Evolutionary conservation across 2,888 invertebrate genomes (phyloP).

Genomic region (Ernsta delagoae): DNA sequence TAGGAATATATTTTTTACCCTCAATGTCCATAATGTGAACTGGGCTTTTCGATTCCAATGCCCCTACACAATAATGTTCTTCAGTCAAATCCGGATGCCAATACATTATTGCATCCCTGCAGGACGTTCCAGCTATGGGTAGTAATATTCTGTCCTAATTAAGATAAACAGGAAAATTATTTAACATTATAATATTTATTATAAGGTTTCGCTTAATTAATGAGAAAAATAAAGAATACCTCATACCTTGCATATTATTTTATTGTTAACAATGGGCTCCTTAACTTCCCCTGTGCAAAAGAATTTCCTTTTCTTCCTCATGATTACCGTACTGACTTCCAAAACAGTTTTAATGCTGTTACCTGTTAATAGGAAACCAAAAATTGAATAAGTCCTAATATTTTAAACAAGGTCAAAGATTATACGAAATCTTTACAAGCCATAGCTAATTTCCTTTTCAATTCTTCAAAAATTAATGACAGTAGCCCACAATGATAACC

Average conservation of each 20-base stretch:
- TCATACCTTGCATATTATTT: constrained; percentile 77
- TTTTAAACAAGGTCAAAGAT: too few species aligned
- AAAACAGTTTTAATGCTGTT: constrained; percentile 79
- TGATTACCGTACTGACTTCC: constrained; percentile 75
- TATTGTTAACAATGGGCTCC: constrained; percentile 79
- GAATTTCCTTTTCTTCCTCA: constrained; percentile 78
- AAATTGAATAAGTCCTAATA: too few species aligned
- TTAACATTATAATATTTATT: too few species aligned
- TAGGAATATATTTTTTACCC: constrained; percentile 52
- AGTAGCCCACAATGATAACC: too few species aligned
- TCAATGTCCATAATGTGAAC: constrained; percentile 76
- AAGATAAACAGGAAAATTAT: neutral
- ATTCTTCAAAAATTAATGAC: too few species aligned
- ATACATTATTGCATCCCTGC: constrained; percentile 79
- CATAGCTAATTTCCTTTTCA: too few species aligned
- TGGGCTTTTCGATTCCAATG: constrained; percentile 70
- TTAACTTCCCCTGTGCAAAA: constrained; percentile 80
- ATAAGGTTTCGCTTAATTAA: too few species aligned
- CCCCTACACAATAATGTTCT: constrained; percentile 79
- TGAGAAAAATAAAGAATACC: too few species aligned
- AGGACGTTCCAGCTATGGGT: constrained; percentile 75
- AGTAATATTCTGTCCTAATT: constrained; percentile 72
- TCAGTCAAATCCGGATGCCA: constrained; percentile 79
- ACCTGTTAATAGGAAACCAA: constrained; percentile 49
- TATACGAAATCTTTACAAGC: too few species aligned